phyloP scores from a whole-genome alignment of 2,888 invertebrate genomes.

The Scaptodrosophila latifasciaeformis region DNA sequence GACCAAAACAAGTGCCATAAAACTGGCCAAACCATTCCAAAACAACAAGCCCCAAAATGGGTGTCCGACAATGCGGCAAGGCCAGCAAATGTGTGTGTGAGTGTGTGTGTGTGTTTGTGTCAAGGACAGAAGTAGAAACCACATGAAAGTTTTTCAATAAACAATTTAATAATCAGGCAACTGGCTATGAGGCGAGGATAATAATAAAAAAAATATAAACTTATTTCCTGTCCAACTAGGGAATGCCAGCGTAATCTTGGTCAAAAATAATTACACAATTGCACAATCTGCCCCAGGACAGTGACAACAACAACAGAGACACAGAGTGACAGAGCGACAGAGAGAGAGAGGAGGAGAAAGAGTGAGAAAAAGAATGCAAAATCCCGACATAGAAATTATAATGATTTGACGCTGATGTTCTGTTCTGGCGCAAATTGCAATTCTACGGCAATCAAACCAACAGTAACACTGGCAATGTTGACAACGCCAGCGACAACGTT shows the following conservation, averaged over 20 bases:
- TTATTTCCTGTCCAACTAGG: too few relatives aligned
- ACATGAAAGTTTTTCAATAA: too few relatives aligned
- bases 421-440: constrained; percentile 67
- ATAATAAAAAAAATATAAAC: too few relatives aligned
- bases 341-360: constrained; percentile 6
- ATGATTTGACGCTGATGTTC: constrained; percentile 67
- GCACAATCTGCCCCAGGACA: too few relatives aligned
- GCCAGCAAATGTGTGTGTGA: constrained; percentile 13
- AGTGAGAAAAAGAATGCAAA: constrained; percentile 16
- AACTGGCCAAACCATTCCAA: constrained; percentile 17
- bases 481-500: constrained; percentile 35
- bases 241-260: too few relatives aligned
- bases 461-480: constrained; percentile 20
- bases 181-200: too few relatives aligned
- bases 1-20: constrained; percentile 45
- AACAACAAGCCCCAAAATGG: too few relatives aligned
- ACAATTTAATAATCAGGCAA: too few relatives aligned
- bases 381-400: constrained; percentile 60
- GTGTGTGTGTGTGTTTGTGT: too few relatives aligned
- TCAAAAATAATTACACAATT: too few relatives aligned
- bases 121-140: too few relatives aligned
- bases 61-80: too few relatives aligned
- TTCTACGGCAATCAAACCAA: constrained; percentile 66
- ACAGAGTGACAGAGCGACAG: constrained; percentile 4
- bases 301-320: constrained; percentile 1